A percentile compares a stretch with the other conserved stretches of the same genome.
Evolutionary conservation across 1,140 invertebrate species (phyloP).

Genomic region (Apis florea): DNA sequence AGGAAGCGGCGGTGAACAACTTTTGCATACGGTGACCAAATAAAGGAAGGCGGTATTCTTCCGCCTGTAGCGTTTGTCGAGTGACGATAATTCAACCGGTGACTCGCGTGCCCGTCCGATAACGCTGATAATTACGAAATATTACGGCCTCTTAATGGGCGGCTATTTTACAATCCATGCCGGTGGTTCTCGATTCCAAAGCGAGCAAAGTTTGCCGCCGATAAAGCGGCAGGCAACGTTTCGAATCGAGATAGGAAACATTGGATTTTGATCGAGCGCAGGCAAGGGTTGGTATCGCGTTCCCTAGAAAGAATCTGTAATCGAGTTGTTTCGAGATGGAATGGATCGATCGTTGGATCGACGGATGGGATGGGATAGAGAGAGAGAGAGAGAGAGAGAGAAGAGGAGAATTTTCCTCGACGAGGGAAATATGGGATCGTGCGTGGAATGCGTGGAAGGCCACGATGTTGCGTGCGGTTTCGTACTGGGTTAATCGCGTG

Average conservation of each 20-base stretch:
- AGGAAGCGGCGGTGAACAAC: slow-evolving; percentile 17
- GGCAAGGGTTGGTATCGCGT: neutral
- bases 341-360: neutral
- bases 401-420: neutral
- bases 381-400: neutral
- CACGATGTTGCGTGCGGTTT: slow-evolving; percentile 34
- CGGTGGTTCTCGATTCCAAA: neutral
- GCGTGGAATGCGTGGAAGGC: slow-evolving; percentile 28
- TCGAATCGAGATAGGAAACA: neutral
- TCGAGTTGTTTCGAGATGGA: neutral
- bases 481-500: slow-evolving; percentile 44
- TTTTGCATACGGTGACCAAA: slow-evolving; percentile 48
- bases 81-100: slow-evolving; percentile 49
- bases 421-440: slow-evolving; percentile 5
- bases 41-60: slow-evolving; percentile 46
- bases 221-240: slow-evolving; percentile 22
- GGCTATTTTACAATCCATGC: slow-evolving; percentile 42
- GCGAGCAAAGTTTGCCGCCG: neutral
- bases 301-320: neutral
- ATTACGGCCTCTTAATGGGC: slow-evolving; percentile 48
- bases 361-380: neutral
- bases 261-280: slow-evolving; percentile 26
- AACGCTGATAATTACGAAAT: slow-evolving; percentile 61
- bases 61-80: slow-evolving; percentile 30
- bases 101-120: slow-evolving; percentile 37